Evolutionary conservation across 2,888 invertebrate species (phyloP).

Genomic region (Pelosia muscerda): DNA sequence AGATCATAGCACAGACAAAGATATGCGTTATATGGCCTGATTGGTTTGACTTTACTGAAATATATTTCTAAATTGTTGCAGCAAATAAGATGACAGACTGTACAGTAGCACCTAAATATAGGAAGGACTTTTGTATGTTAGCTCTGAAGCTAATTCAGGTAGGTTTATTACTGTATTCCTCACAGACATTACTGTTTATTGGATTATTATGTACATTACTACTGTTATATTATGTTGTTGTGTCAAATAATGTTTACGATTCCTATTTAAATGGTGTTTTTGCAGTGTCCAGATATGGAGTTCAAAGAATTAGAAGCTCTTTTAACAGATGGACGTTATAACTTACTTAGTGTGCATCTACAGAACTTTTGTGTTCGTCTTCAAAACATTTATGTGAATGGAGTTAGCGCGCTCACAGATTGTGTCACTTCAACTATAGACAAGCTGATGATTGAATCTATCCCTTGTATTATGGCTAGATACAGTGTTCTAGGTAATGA

Average conservation of each 20-base stretch:
- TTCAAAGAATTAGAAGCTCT: constrained; percentile 89
- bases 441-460: constrained; percentile 85
- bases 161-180: constrained; percentile 31
- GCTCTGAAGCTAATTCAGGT: constrained; percentile 93
- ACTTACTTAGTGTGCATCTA: constrained; percentile 85
- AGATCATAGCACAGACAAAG: neutral
- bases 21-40: neutral
- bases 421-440: constrained; percentile 87
- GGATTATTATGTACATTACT: neutral
- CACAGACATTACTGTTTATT: neutral
- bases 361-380: constrained; percentile 88
- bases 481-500: constrained; percentile 89
- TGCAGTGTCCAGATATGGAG: constrained; percentile 92
- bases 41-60: neutral
- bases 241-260: neutral
- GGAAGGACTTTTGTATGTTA: constrained; percentile 93
- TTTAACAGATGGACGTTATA: constrained; percentile 88
- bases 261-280: constrained; percentile 28
- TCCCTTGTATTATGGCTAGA: constrained; percentile 86
- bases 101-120: constrained; percentile 86
- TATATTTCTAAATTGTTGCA: constrained; percentile 55
- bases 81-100: constrained; percentile 84
- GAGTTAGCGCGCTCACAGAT: constrained; percentile 89
- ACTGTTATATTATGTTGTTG: neutral
- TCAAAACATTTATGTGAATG: constrained; percentile 86